Conservation (phyloP, 1,140 invertebrate species). For the Drosophila arizonae region DNA sequence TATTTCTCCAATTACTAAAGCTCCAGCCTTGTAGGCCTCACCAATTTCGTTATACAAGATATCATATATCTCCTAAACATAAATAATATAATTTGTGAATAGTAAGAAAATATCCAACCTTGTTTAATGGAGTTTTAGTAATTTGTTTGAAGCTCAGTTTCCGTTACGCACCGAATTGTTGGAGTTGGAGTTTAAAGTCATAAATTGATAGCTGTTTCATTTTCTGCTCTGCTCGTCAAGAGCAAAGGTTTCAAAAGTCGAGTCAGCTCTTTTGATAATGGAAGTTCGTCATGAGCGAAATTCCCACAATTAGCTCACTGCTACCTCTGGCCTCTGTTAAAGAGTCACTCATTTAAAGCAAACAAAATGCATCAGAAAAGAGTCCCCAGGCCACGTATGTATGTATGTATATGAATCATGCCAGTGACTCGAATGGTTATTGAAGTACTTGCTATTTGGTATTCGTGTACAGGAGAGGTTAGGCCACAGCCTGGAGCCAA, state of each 20-base stretch:
- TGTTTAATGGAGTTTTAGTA: too few relatives aligned
- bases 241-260: background rate
- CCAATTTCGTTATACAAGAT: too few relatives aligned
- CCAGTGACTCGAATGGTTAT: constrained; percentile 1
- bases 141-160: too few relatives aligned
- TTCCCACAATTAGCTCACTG: background rate
- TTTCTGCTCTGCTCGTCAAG: background rate
- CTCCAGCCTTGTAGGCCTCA: too few relatives aligned
- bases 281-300: background rate
- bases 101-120: too few relatives aligned
- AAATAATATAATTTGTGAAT: too few relatives aligned
- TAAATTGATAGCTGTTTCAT: background rate
- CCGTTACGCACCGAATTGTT: too few relatives aligned
- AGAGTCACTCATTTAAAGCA: constrained; percentile 11
- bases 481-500: constrained; percentile 10
- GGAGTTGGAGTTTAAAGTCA: too few relatives aligned
- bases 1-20: too few relatives aligned
- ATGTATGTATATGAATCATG: constrained; percentile 21
- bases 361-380: constrained; percentile 13
- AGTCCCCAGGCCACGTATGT: background rate
- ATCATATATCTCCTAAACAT: too few relatives aligned
- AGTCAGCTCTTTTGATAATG: background rate
- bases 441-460: too few relatives aligned
- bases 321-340: background rate
- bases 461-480: too few relatives aligned